These are phyloP conservation scores for Scomberomorus guttatus DNA, from an alignment of 2,797 vertebrate genomes.

Conservation along the genomic window DNA sequence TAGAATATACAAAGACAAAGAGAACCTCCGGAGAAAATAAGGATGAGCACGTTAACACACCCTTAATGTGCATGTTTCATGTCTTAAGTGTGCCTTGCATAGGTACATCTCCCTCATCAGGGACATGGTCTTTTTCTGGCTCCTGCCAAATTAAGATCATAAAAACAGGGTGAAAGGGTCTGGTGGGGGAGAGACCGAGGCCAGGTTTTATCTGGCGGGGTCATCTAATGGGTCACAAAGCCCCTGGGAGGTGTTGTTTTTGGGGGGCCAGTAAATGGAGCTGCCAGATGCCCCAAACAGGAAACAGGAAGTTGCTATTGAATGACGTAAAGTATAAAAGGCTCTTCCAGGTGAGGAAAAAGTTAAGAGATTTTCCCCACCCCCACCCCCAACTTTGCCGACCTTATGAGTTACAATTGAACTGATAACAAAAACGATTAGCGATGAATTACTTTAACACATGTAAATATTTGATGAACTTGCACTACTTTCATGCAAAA, in stretches of 20 bases:
- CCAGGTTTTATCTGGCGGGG: conserved; percentile 71
- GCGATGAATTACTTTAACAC: conserved; percentile 32
- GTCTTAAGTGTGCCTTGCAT: conserved; percentile 24
- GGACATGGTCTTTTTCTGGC: conserved; percentile 42
- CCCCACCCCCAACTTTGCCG: conserved; percentile 27
- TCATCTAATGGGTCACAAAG: conserved; percentile 75
- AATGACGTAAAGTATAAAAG: conserved; percentile 78
- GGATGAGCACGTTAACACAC: not conserved
- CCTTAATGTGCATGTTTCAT: not conserved
- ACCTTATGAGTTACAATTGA: conserved; percentile 40
- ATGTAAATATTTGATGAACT: conserved; percentile 5
- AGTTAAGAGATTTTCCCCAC: conserved; percentile 58
- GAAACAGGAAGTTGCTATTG: conserved; percentile 87
- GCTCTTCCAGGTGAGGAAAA: conserved; percentile 81
- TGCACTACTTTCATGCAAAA: not conserved
- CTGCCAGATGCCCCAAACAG: conserved; percentile 84
- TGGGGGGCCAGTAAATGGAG: conserved; percentile 75
- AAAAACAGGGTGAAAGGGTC: conserved; percentile 65
- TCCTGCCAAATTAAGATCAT: conserved; percentile 64
- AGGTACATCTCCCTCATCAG: conserved; percentile 45
- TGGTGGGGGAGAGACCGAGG: conserved; percentile 39
- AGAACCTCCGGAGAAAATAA: not conserved
- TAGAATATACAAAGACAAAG: not conserved
- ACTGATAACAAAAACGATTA: conserved; percentile 20
- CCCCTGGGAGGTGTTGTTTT: conserved; percentile 80